phyloP scores from a whole-genome alignment of 92 coral and sea anemone genomes.

The Parazoanthus darwini region DNA sequence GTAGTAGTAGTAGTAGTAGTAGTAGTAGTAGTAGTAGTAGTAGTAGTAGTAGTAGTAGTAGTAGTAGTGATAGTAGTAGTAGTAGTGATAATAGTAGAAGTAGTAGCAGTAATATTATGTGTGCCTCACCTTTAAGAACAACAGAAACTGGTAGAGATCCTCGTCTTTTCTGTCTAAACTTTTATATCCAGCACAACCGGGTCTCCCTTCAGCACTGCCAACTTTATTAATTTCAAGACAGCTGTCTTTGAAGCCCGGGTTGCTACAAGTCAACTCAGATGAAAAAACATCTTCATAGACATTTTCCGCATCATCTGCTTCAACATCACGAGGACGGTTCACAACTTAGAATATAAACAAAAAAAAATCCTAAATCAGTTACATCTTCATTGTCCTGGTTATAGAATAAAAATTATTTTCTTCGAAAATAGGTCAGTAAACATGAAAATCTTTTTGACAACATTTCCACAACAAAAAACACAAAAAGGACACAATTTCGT shows the following conservation, averaged over 20 bases:
- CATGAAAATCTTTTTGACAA: too few species aligned
- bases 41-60: too few species aligned
- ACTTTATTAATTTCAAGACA: neutral
- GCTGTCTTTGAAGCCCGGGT: neutral
- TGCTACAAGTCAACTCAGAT: neutral
- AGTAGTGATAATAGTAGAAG: too few species aligned
- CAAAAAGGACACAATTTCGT: too few species aligned
- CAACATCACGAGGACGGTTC: neutral
- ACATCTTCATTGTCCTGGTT: too few species aligned
- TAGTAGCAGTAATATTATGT: neutral
- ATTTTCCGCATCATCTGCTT: neutral
- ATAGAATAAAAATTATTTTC: too few species aligned
- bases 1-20: too few species aligned
- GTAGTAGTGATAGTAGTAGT: too few species aligned
- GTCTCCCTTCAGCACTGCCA: neutral
- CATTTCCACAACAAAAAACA: too few species aligned
- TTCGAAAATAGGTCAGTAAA: too few species aligned
- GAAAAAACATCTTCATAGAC: neutral
- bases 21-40: too few species aligned
- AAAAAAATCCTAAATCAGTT: too few species aligned
- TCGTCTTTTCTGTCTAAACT: neutral
- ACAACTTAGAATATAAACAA: neutral
- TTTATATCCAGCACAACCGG: neutral
- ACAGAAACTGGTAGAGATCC: neutral
- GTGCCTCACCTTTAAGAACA: neutral